Base-by-base conservation (phyloP, 2,113 vertebrate species). In the Carollia perspicillata region DNA sequence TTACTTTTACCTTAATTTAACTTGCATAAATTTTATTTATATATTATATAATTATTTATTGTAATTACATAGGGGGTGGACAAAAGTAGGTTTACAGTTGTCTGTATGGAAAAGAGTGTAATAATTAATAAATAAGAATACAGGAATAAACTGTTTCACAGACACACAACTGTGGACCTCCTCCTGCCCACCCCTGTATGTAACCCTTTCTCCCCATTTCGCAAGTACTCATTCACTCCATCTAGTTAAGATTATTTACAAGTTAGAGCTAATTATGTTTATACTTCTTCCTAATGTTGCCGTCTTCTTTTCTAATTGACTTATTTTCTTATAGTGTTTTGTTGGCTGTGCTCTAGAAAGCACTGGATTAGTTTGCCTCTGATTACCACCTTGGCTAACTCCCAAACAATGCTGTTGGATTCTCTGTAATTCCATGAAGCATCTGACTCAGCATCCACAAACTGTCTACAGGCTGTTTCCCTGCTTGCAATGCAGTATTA, bases 371-470 rank as follows among this genome's bases (percentile, higher is more conserved):
- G 74, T 95, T 89, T 96, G 81, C 93, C 74, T 96, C 95, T 96
- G 95, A 97, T 95, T 89, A 94, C 80, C 91, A 96, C 96, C 96
- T 94, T 94, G 96, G 91, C 93, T 94, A 89, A n/a, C 85, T 84
- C 94, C 81, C 95, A 96, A 90, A 80, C 53, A 95, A 94, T 91
- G 47, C 77, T 90, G 35, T 80, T 78, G 35, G 81, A 68, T 68
- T 94, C 89, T 97, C 88, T 89, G 60, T 90, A 78, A 95, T 94
- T 95, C 85, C 37, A 66, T 89, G 53, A 94, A 84, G 90, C 89
- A 92, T 75, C 87, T 85, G 60, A 88, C 30, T 94, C 80, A 94
- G 90, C 23, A 93, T 83, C 95, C 80, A 87, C 90, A 94, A 92
- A 77, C 1, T 58, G 55, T 77, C 81, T 90, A 58, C 14, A 72